Evolutionary conservation across 2,888 invertebrate species (phyloP), one percentile per base, ranked within the genome.

Genomic region (Netelia melanura): DNA sequence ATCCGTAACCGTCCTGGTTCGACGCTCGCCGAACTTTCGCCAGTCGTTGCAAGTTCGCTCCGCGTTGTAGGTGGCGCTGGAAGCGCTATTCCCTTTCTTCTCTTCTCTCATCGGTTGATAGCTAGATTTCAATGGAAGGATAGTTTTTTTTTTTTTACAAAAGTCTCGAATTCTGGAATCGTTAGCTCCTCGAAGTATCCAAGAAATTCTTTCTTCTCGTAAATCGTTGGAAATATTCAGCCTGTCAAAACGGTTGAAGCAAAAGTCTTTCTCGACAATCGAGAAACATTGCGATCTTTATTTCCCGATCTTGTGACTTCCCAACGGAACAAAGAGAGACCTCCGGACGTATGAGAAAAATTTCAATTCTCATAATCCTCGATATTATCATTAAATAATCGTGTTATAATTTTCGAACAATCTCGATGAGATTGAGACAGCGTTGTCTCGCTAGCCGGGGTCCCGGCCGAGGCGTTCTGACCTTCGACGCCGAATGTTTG

Each of bases 291-390:
- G 56, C 44, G 23, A 58, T 10, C 3, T n/a, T 30, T 77, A 77
- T 77, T 68, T 68, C 54, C 54, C 48, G 58, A 44, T 65, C 58
- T 30, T 25, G 25, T 77, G 77, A 77, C 77, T 77, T 30, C 5
- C 30, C 5, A 3, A 30, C 30, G 30, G 30, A 30, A 30, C 30
- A 30, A 30, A 30, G 30, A 30, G 30, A 30, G 5, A 30, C 3
- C 2, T 30, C 5, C 5, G 30, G 30, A 3, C 30, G 30, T 30
- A 5, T 5, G 30, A 30, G 30, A 30, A 3, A 30, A 30, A 3
- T 30, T 38, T 38, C 38, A 6, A 38, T 38, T 38, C 8, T 38
- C 38, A 0, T 6, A 38, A 38, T 38, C 8, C 8, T 38, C 38
- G 38, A 6, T 6, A 38, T 38, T 38, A 38, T 38, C 0, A 8